phyloP scores from a whole-genome alignment of 2,888 invertebrate species.

The Tachina grossa region DNA sequence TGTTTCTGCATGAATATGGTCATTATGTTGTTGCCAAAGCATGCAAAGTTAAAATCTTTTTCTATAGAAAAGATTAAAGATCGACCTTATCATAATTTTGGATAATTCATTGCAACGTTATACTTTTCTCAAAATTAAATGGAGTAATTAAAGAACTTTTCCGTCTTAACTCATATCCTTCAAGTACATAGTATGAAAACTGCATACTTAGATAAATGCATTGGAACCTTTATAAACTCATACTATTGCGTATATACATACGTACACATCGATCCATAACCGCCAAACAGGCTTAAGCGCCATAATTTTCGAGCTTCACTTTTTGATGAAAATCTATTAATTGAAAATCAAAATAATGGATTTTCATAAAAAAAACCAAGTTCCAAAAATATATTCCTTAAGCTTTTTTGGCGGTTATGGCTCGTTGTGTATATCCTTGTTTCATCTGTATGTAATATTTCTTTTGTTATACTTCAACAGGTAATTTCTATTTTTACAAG shows the following conservation, averaged over 20 bases:
- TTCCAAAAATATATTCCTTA: too few species aligned
- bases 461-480: slow-evolving; percentile 53
- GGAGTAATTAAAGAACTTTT: background rate
- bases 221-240: background rate
- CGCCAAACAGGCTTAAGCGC: too few species aligned
- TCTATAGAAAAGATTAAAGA: too few species aligned
- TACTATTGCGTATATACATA: background rate
- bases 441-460: slow-evolving; percentile 13
- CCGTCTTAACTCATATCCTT: background rate
- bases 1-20: too few species aligned
- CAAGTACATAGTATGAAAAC: background rate
- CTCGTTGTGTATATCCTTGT: slow-evolving; percentile 1
- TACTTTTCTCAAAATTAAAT: background rate
- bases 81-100: too few species aligned
- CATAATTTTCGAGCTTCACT: too few species aligned
- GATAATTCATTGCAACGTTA: background rate
- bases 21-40: too few species aligned
- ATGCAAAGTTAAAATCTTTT: too few species aligned
- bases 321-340: too few species aligned
- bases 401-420: background rate
- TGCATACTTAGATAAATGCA: slow-evolving; percentile 13
- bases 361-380: too few species aligned
- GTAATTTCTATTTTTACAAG: slow-evolving; percentile 50
- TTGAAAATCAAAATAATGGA: too few species aligned
- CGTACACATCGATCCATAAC: background rate